A percentile compares a stretch with the other conserved stretches of the same genome.
These are phyloP conservation scores for Mnemiopsis leidyi DNA, from an alignment of 37 sponge, comb jelly and placozoan genomes.

Conservation along the genomic window DNA sequence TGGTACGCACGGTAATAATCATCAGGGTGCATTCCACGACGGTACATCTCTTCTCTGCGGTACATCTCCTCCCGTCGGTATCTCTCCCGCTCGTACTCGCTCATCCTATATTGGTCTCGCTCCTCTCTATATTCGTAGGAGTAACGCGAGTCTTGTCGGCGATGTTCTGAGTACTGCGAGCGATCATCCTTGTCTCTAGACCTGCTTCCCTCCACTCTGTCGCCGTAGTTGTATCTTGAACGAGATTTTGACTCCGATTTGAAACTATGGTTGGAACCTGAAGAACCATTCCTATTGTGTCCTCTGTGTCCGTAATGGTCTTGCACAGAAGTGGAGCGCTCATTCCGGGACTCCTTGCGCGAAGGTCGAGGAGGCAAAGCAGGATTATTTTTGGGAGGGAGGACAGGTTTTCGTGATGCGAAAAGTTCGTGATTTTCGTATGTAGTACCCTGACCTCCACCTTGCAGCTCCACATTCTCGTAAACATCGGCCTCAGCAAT, in stretches of 20 bases:
- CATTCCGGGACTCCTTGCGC: neutral
- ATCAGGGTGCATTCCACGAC: neutral
- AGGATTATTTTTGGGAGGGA: conserved; percentile 1
- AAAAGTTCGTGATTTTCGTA: conserved; percentile 49
- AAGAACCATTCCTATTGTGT: neutral
- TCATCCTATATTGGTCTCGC: neutral
- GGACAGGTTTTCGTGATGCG: neutral
- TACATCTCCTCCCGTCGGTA: conserved; percentile 29
- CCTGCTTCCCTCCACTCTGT: neutral
- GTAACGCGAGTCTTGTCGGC: conserved; percentile 10
- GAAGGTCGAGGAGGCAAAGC: neutral
- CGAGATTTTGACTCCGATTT: neutral
- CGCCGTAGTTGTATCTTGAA: neutral
- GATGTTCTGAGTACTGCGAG: neutral
- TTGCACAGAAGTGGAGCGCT: neutral
- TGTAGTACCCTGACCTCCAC: neutral
- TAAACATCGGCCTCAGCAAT: conserved; percentile 26
- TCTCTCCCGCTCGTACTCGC: conserved; percentile 12
- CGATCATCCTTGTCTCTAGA: conserved; percentile 18
- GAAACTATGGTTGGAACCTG: neutral
- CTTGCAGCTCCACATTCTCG: conserved; percentile 32
- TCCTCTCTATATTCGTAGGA: neutral
- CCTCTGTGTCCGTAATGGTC: neutral
- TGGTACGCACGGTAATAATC: neutral
- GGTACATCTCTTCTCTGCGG: conserved; percentile 18